Conservation (phyloP, 2,797 vertebrate genomes). For the Diceros bicornis region DNA sequence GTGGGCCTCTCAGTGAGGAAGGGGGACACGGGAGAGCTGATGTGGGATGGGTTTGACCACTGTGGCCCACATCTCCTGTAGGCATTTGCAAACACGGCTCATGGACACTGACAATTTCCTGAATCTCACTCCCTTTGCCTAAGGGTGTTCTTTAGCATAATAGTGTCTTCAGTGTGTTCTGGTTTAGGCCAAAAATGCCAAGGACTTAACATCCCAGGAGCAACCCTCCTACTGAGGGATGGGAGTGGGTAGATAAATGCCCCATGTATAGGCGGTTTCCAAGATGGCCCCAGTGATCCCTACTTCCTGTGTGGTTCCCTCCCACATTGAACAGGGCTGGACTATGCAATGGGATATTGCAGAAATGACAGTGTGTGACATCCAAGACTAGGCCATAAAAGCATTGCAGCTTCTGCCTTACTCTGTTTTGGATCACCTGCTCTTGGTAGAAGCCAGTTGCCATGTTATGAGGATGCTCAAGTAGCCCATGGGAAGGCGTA, state of each 20-base stretch:
- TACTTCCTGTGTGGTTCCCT: neutral
- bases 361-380: neutral
- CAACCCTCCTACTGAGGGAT: neutral
- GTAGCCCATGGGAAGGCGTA: neutral
- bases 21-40: neutral
- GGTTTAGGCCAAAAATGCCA: neutral
- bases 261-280: neutral
- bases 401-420: neutral
- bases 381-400: neutral
- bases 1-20: neutral
- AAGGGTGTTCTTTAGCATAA: neutral
- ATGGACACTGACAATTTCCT: neutral
- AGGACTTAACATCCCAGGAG: neutral
- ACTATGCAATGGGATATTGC: neutral
- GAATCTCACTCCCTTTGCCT: neutral
- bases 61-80: neutral
- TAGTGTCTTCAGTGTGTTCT: neutral
- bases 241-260: neutral
- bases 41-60: neutral
- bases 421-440: neutral
- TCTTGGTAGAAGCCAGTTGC: neutral
- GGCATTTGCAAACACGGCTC: neutral
- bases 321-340: neutral
- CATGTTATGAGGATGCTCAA: neutral
- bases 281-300: neutral